Base-by-base conservation (phyloP, 1,140 invertebrate genomes). In the Drosophila paulistorum region DNA sequence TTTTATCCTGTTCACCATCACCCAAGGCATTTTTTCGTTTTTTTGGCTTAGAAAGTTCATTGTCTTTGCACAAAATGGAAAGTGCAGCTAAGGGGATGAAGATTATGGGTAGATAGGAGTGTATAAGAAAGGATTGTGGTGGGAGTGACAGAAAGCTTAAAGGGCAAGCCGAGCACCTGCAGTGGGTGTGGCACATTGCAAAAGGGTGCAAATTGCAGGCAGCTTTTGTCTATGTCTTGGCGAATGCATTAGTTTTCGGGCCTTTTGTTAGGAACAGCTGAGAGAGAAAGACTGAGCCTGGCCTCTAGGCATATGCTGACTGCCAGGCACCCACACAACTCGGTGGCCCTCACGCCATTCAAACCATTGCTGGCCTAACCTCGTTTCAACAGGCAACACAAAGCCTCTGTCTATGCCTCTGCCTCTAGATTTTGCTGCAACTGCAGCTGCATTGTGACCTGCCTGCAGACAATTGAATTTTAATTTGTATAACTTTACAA, bases 401-500 rank as follows among this genome's bases (percentile, higher is more conserved):
- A 51, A 74, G 60, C 55, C 60, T 30, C 39, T 37, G 37, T 14
- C 37, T 39, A 11, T 13, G 11, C 37, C 11, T 39, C 37, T 39
- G 11, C 37, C 11, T 39, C 37, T n/a, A 11, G 37, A 13, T 13
- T 11, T 11, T 39, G 37, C 11, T 41, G 20, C 37, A 62, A 39
- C 64, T 69, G 74, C 76, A 74, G 61, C 65, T 62, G 71, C 65
- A 71, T 71, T 75, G 67, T 68, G 61, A 71, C 79, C 60, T 45
- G 64, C 72, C 61, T 71, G 68, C 80, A 68, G 64, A 83, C 80
- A 83, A 83, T 83, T 75, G 76, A 79, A 83, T 83, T 79, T 76
- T 79, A 83, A 83, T 83, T 83, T 83, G 80, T 83, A 79, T 79
- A 79, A 83, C 76, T 75, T 71, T 72, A 72, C 71, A 72, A 70